Conservation (phyloP, 1,140 invertebrate genomes). For the Sycophila sp. region DNA sequence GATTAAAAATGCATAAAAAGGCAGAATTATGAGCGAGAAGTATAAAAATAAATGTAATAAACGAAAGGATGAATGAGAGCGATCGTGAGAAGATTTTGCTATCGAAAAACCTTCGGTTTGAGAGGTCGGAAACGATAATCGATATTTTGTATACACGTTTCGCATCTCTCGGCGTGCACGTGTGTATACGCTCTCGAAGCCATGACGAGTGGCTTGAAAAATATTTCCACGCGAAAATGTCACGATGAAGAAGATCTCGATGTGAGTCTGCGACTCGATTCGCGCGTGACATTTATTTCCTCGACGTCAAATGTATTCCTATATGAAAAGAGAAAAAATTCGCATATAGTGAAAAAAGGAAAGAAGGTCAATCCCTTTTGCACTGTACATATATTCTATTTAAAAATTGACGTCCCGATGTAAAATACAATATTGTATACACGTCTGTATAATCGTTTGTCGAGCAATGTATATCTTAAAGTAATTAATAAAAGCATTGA, state of each 20-base stretch:
- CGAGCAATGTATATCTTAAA: constrained; percentile 64
- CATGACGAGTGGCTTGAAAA: constrained; percentile 17
- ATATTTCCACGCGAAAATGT: constrained; percentile 29
- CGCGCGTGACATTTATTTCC: constrained; percentile 28
- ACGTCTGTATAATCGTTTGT: constrained; percentile 66
- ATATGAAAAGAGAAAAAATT: constrained; percentile 31
- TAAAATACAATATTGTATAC: constrained; percentile 58
- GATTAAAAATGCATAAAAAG: neutral
- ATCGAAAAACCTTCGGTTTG: constrained; percentile 11
- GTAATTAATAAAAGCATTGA: constrained; percentile 56
- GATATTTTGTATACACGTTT: constrained; percentile 30
- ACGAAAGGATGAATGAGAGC: neutral
- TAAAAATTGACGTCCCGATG: constrained; percentile 48
- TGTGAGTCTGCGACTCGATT: constrained; percentile 15
- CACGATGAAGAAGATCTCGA: constrained; percentile 27
- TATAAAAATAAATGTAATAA: constrained; percentile 21
- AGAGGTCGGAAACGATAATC: constrained; percentile 26
- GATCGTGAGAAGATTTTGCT: neutral
- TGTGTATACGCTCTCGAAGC: neutral
- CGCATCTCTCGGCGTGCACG: neutral
- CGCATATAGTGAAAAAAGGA: constrained; percentile 4
- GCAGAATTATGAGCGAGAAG: neutral
- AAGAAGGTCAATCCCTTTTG: constrained; percentile 7
- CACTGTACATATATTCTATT: constrained; percentile 44
- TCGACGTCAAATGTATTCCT: constrained; percentile 36